These are phyloP conservation scores for Bubalus kerabau DNA, from an alignment of 2,113 vertebrate species.

Conservation along the genomic window DNA sequence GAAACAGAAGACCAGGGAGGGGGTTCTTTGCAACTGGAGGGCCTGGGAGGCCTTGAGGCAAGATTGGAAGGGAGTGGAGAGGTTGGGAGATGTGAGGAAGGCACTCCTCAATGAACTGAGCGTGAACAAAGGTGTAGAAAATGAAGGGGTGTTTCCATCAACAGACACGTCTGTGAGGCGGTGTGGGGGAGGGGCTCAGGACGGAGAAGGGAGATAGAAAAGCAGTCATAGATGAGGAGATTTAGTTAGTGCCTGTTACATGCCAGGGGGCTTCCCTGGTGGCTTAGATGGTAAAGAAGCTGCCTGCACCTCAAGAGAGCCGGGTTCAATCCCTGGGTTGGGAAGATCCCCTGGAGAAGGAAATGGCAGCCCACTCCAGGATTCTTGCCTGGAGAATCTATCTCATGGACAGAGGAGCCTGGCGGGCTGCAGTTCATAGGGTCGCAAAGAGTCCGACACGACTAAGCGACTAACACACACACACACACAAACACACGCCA, in stretches of 20 bases:
- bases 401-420: neutral
- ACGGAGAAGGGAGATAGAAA: neutral
- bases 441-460: neutral
- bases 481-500: neutral
- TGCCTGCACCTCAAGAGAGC: neutral
- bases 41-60: neutral
- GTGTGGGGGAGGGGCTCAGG: fast-evolving
- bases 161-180: neutral
- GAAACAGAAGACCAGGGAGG: neutral
- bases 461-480: neutral
- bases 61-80: neutral
- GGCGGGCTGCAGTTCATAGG: neutral
- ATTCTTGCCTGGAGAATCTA: neutral
- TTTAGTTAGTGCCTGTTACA: neutral
- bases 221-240: neutral
- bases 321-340: neutral
- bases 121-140: neutral
- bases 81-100: neutral
- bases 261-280: neutral
- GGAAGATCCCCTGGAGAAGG: neutral
- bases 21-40: neutral
- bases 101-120: neutral
- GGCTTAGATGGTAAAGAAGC: neutral
- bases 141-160: neutral
- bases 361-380: neutral